Percentiles rank a stretch among this genome's conserved stretches.
Evolutionary conservation across 1,140 invertebrate species (phyloP).

Genomic region (Hylyphantes graminicola): DNA sequence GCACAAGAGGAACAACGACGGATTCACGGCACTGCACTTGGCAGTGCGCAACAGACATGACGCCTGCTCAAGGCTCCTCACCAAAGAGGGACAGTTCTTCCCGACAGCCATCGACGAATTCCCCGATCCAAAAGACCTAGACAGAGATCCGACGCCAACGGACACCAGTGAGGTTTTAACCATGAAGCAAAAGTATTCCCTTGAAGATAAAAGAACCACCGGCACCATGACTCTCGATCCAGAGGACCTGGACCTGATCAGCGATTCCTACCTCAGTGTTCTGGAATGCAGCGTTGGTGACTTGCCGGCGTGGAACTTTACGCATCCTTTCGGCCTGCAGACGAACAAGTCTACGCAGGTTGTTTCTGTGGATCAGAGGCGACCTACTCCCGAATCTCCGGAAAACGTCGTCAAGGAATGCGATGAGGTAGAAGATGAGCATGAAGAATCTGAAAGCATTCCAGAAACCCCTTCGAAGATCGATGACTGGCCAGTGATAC

Average conservation of each 20-base stretch:
- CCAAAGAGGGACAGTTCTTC: conserved; percentile 48
- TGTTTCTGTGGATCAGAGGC: conserved; percentile 6
- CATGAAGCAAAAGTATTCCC: background rate
- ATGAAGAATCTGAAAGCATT: background rate
- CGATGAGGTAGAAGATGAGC: background rate
- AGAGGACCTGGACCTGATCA: conserved; percentile 4
- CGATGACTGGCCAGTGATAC: conserved; percentile 45
- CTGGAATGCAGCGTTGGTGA: conserved; percentile 49
- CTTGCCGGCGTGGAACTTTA: conserved; percentile 24
- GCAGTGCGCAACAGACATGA: conserved; percentile 53
- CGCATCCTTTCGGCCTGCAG: conserved; percentile 48
- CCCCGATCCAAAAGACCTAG: conserved; percentile 47
- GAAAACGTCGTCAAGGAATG: background rate
- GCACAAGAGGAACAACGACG: conserved; percentile 52
- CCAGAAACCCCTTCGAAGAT: background rate
- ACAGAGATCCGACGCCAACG: conserved; percentile 48
- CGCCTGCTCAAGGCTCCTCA: conserved; percentile 33
- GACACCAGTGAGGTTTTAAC: background rate
- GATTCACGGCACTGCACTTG: conserved; percentile 57
- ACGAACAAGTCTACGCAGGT: conserved; percentile 45
- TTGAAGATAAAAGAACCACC: conserved; percentile 1
- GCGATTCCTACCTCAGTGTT: conserved; percentile 21
- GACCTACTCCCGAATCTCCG: background rate
- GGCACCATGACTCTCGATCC: conserved; percentile 45
- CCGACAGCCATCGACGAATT: conserved; percentile 43